A percentile compares a stretch with the other conserved stretches of the same genome.
Conservation (phyloP, 2,113 vertebrate genomes). For the Rhineura floridana region DNA sequence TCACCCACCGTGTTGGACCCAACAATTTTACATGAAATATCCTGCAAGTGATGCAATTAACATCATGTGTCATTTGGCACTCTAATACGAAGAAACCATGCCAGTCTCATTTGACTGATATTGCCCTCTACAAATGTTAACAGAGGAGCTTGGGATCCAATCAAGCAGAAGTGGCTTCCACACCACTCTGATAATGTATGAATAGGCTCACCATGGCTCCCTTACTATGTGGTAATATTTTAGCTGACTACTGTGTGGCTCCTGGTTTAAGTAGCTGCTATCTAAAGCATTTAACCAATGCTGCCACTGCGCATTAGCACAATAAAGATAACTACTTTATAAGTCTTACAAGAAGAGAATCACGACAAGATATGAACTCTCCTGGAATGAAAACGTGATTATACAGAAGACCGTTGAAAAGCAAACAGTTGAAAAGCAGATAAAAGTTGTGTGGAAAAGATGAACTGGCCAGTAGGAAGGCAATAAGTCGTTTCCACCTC, state of each 20-base stretch:
- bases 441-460: background rate
- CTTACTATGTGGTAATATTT: background rate
- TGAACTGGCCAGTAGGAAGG: background rate
- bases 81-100: background rate
- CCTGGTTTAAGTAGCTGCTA: background rate
- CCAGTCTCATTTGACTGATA: background rate
- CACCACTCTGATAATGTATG: background rate
- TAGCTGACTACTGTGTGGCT: background rate
- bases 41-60: too few relatives aligned
- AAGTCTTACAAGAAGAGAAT: background rate
- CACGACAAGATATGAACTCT: background rate
- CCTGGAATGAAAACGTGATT: rapidly evolving
- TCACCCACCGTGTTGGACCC: too few relatives aligned
- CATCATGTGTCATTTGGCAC: too few relatives aligned
- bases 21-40: too few relatives aligned
- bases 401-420: background rate
- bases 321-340: background rate
- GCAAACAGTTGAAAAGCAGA: background rate
- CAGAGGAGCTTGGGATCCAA: background rate
- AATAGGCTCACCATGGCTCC: too few relatives aligned
- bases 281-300: slow-evolving; percentile 58
- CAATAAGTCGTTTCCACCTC: slow-evolving; percentile 45
- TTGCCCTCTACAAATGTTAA: background rate
- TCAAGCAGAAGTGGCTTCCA: background rate
- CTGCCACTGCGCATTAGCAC: background rate